Base-by-base conservation (phyloP, 2,113 vertebrate species). In the Jaculus jaculus region DNA sequence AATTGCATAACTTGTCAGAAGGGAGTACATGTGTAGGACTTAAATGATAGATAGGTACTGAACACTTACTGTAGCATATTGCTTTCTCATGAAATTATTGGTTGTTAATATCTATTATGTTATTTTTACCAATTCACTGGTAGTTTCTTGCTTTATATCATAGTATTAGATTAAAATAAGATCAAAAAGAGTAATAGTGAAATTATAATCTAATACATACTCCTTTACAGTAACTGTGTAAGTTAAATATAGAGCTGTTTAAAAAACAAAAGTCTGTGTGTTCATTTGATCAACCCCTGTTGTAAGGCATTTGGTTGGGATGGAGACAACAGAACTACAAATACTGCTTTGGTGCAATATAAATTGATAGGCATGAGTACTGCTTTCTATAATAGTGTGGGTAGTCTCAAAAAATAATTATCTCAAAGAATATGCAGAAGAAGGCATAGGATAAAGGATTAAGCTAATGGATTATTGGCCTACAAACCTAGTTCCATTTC, bases 1-100 rank as follows among this genome's bases (percentile, higher is more conserved):
- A 96, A 97, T 97, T 95, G 74, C 91, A 58, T 71, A 71, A 6
- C 75, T 39, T 96, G 87, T 94, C 90, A 93, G 51, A 68, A 80
- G 13, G 73, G 20, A 93, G 2, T 51, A 78, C 12, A 87, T 95
- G 17, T n/a, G 3, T 74, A 93, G 85, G 58, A 95, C 9, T 8
- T 81, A 47, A 94, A 58, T 73, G 94, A 96, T 96, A 79, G 97
- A 93, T n/a, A 92, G 20, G 21, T 88, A 61, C 5, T 39, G 78
- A 88, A n/a, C 72, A 71, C 58, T 96, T 93, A 60, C 17, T 90
- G 69, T 34, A 61, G 34, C 69, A 66, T 7, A 58, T 73, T 79
- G 87, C 23, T 51, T 0, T 0, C 87, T 75, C 65, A 77, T 82
- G 51, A 95, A 95, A 77, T 78, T 81, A 12, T 69, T 82, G 66